Base-by-base conservation (phyloP, 2,888 invertebrate genomes). In the Rhagium mordax region DNA sequence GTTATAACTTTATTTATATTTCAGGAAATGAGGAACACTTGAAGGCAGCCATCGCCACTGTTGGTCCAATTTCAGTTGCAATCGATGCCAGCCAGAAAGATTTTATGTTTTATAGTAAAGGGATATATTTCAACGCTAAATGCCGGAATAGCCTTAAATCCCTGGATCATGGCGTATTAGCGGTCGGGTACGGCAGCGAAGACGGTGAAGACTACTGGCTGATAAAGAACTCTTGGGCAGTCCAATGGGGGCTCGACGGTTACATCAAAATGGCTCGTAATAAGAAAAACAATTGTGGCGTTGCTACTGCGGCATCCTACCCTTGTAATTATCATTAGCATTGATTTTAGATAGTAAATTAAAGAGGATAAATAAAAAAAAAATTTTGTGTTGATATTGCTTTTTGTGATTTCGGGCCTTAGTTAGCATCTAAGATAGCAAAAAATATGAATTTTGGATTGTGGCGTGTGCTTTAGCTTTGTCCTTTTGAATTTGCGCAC, bases 141-240 rank as follows among this genome's bases (percentile, higher is more conserved):
- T 98, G 98, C 89, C 92, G 93, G 0, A 85, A 89, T 33, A 80
- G 4, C 6, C 3, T 3, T 1, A 27, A 7, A 27, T 1, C 0
- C 3, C 89, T 97, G 47, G 96, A 97, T 88, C 98, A 98, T 84
- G 97, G 95, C 77, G 95, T 96, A 27, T 86, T 96, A 80, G 92
- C 91, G 73, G 94, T 96, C 18, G 96, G 96, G 0, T 96, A 95
- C 88, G 96, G 95, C 80, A 91, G 92, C 5, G 90, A 91, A 77
- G 90, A 91, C 80, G 95, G 94, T 70, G 86, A 90, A 69, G 94
- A 95, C 87, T 96, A 94, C 18, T 71, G 71, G 71, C 3, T 66
- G 24, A 48, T 71, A 7, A 70, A 70, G 27, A 70, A 64, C 27
- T 70, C 66, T 16, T 71, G 71, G 71, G 66, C 66, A 7, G 13